A percentile compares a stretch with the other conserved stretches of the same genome.
Conservation (phyloP, 2,888 invertebrate genomes). For the Polyploca ridens region DNA sequence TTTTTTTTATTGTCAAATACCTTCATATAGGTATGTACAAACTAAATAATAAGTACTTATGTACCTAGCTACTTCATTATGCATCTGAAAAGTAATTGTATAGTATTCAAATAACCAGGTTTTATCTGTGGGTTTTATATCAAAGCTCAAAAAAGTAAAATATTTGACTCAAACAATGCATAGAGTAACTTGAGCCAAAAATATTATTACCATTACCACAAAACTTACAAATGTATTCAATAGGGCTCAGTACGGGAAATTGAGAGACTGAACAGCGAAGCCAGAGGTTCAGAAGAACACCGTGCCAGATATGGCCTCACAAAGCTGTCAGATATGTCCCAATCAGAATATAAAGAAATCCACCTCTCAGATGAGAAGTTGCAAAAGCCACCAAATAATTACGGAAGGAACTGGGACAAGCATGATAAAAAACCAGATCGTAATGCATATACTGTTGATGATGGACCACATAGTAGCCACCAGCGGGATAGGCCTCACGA, state of each 20-base stretch:
- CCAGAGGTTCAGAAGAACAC: slow-evolving; percentile 62
- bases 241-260: slow-evolving; percentile 81
- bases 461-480: slow-evolving; percentile 23
- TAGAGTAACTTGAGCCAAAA: not conserved
- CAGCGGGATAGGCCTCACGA: slow-evolving; percentile 35
- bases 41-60: too few relatives aligned
- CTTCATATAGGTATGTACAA: too few relatives aligned
- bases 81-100: too few relatives aligned
- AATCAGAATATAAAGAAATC: slow-evolving; percentile 82
- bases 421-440: slow-evolving; percentile 11
- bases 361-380: slow-evolving; percentile 72
- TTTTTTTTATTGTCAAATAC: not conserved
- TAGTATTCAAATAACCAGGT: too few relatives aligned
- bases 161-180: too few relatives aligned
- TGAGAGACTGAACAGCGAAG: slow-evolving; percentile 70
- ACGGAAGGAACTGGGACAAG: slow-evolving; percentile 57
- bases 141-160: not conserved
- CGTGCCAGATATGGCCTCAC: slow-evolving; percentile 85
- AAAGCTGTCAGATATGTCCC: slow-evolving; percentile 86
- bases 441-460: slow-evolving; percentile 15
- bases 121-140: too few relatives aligned
- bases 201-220: not conserved
- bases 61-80: too few relatives aligned
- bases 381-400: slow-evolving; percentile 41
- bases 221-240: not conserved